Percentiles rank a stretch among this genome's conserved stretches.
Conservation (phyloP, 2,797 vertebrate species). For the Urocyon cinereoargenteus region DNA sequence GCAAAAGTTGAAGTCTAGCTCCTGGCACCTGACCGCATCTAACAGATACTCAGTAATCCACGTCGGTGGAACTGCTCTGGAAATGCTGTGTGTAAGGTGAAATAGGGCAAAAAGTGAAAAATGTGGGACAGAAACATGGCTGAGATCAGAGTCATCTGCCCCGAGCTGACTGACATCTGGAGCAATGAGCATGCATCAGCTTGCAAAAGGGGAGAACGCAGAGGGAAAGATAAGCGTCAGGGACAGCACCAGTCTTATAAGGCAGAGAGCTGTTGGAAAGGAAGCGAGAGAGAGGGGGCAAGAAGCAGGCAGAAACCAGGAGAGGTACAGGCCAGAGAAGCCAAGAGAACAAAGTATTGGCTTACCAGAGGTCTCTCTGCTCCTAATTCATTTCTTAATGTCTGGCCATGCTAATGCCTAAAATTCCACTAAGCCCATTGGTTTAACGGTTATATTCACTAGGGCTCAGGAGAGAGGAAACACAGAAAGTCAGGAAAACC, state of each 20-base stretch:
- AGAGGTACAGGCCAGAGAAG: background rate
- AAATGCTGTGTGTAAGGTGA: background rate
- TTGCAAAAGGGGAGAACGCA: background rate
- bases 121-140: background rate
- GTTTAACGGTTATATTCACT: background rate
- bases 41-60: background rate
- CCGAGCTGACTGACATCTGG: background rate
- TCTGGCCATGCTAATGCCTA: background rate
- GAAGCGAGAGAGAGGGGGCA: constrained; percentile 50
- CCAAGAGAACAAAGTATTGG: background rate
- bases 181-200: background rate
- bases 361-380: background rate
- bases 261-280: background rate
- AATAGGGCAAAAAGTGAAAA: background rate
- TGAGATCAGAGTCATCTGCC: background rate
- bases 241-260: background rate
- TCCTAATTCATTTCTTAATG: background rate
- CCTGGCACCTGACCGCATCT: background rate
- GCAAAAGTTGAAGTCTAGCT: background rate
- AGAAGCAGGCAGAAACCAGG: background rate
- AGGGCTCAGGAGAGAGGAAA: background rate
- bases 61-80: background rate
- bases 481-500: background rate
- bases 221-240: background rate
- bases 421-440: background rate